Base-by-base conservation (phyloP, 1,140 invertebrate genomes). In the Zaprionus inermis region DNA sequence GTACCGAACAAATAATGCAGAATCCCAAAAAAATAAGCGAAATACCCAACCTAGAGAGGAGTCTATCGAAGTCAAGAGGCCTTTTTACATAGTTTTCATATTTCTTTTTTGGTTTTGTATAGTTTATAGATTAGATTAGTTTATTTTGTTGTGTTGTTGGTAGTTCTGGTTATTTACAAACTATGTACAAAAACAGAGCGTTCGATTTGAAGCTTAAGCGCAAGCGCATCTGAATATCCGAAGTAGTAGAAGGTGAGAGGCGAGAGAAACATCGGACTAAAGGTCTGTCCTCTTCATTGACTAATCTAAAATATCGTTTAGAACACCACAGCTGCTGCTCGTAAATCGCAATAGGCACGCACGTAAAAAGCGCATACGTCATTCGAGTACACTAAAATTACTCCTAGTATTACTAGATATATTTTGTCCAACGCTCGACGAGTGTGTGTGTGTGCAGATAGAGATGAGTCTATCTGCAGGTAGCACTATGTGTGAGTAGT, bases 271-370 rank as follows among this genome's bases (percentile, higher is more conserved):
- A 12, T 44, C 18, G 63, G 72, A 69, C 66, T 22, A 68, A 67
- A 66, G 57, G 52, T 49, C 60, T 28, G 24, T 28, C 22, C n/a
- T 44, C 75, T 70, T 70, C 58, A 60, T 78, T 51, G 30, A 38
- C 46, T 57, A 28, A 78, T 86, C 68, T 81, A 76, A 76, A 85
- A 76, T 75, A 52, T 82, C 79, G 79, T 77, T 81, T 79, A 82
- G 82, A 86, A 82, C 72, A 86, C 82, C 82, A 79, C 82, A 88
- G 82, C 74, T 82, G 82, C 78, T 86, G 82, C 82, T 85, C 79
- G 78, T 86, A 86, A 72, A 85, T 81, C 75, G 81, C 78, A 57
- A 63, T 75, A 78, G 49, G 71, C 58, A 75, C 61, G 72, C 67
- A 78, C 66, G 76, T 83, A 86, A 86, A 86, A 86, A 88, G 83